Conservation (phyloP, 2,113 vertebrate species). For the Lycaon pictus region DNA sequence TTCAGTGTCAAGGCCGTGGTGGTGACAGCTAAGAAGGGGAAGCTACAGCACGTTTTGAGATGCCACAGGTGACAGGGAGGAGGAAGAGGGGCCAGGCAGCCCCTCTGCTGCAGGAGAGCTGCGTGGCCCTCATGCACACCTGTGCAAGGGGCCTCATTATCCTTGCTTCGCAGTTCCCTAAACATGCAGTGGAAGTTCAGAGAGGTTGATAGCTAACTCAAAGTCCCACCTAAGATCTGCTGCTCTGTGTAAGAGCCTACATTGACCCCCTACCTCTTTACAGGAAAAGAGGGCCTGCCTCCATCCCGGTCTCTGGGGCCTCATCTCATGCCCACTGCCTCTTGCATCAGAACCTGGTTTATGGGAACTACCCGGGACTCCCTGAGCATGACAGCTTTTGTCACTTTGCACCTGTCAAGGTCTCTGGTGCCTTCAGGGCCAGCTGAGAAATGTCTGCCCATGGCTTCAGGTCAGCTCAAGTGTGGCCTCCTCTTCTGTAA, state of each 20-base stretch:
- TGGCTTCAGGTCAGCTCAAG: neutral
- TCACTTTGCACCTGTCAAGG: neutral
- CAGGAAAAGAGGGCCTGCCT: too few relatives aligned
- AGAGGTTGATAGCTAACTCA: neutral
- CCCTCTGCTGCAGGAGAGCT: neutral
- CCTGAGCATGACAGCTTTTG: neutral
- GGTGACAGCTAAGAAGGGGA: neutral
- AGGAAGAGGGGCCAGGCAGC: neutral
- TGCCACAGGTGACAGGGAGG: neutral
- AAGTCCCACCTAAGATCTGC: neutral
- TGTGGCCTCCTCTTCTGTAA: neutral
- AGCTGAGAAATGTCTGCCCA: neutral
- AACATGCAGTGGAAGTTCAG: neutral
- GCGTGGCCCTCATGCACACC: neutral
- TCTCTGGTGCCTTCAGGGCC: neutral
- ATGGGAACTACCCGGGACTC: neutral
- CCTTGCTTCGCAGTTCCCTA: neutral
- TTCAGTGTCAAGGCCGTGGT: accelerated
- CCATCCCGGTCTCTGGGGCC: neutral
- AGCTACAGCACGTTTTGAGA: accelerated
- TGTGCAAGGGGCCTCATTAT: accelerated
- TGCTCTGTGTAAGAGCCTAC: neutral
- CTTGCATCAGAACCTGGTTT: neutral
- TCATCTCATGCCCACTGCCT: accelerated
- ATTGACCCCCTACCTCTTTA: neutral